Conservation (phyloP, 2,113 vertebrate genomes). For the Mobula birostris region DNA sequence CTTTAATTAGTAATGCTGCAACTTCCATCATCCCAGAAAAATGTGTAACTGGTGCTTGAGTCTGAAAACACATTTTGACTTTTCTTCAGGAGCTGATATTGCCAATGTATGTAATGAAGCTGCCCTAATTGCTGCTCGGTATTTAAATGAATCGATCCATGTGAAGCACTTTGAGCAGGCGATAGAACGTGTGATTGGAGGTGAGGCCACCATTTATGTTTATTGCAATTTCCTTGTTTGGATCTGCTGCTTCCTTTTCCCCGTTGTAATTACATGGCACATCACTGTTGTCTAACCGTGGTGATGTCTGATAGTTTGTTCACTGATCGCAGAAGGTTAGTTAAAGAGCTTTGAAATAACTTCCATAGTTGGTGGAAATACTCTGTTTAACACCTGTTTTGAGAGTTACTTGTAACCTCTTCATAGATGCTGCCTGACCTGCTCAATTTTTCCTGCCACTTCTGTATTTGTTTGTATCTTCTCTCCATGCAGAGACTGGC, state of each 20-base stretch:
- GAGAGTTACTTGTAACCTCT: not conserved
- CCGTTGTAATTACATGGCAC: no score
- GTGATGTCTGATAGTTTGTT: not conserved
- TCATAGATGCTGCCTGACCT: no score
- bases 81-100: slow-evolving; percentile 61
- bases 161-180: slow-evolving; percentile 55
- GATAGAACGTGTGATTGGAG: slow-evolving; percentile 57
- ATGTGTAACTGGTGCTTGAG: not conserved
- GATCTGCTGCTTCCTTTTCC: not conserved
- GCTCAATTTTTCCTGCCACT: no score
- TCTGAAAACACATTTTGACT: not conserved
- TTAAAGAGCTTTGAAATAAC: not conserved
- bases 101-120: slow-evolving; percentile 68
- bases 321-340: not conserved
- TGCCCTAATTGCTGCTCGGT: slow-evolving; percentile 61
- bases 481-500: not conserved
- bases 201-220: slow-evolving; percentile 42
- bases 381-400: not conserved
- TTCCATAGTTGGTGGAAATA: not conserved
- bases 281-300: not conserved
- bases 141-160: slow-evolving; percentile 48
- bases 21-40: not conserved
- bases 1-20: not conserved
- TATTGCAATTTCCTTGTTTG: not conserved
- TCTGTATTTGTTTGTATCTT: not conserved